These are phyloP conservation scores for Toxotes chatareus DNA, from an alignment of 2,113 vertebrate genomes.

Conservation along the genomic window DNA sequence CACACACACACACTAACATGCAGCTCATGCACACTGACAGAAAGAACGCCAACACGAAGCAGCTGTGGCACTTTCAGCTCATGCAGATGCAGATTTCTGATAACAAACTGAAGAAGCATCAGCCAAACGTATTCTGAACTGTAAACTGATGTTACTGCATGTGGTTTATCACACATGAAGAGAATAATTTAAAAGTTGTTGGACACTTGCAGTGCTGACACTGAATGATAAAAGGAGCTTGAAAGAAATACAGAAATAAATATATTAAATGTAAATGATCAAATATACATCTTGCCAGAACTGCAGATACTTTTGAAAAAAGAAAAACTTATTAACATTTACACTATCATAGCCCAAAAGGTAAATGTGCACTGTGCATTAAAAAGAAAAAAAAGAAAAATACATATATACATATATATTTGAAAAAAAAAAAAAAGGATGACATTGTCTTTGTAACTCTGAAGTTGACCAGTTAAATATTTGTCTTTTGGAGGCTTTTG, in stretches of 20 bases:
- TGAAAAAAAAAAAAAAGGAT: neutral
- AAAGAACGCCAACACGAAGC: slow-evolving; percentile 6
- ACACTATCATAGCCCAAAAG: neutral
- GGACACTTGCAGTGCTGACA: neutral
- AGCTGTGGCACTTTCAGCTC: neutral
- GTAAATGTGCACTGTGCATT: neutral
- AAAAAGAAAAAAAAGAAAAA: neutral
- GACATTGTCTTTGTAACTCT: slow-evolving; percentile 29
- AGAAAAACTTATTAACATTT: neutral
- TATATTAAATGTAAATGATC: neutral
- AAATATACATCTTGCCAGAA: neutral
- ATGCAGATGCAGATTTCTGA: neutral
- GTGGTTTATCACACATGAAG: neutral
- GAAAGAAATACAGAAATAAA: neutral
- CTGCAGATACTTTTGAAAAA: neutral
- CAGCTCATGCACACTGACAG: slow-evolving; percentile 8
- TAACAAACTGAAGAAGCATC: neutral
- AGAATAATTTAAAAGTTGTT: neutral
- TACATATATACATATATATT: neutral
- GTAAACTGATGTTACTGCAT: neutral
- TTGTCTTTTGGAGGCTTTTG: slow-evolving; percentile 63
- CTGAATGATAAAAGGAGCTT: neutral
- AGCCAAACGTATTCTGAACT: neutral
- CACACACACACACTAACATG: slow-evolving; percentile 9
- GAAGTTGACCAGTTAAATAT: slow-evolving; percentile 67